Conservation (phyloP, 2,888 invertebrate genomes). For the Hyles lineata region DNA sequence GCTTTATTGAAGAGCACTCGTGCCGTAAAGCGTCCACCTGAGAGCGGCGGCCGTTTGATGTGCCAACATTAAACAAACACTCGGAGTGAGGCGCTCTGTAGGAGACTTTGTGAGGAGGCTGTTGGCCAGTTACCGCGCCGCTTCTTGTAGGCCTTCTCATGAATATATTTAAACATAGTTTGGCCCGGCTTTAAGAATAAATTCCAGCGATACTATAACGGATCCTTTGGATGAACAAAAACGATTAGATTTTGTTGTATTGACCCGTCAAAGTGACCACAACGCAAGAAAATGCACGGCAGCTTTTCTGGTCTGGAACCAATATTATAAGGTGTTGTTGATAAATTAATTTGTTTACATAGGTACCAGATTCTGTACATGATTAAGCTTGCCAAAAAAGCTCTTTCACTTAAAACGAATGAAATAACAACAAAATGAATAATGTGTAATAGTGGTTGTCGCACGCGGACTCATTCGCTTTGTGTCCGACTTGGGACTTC, state of each 20-base stretch:
- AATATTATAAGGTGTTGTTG: no score
- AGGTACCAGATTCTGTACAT: no score
- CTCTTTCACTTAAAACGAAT: no score
- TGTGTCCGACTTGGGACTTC: not conserved
- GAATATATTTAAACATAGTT: not conserved
- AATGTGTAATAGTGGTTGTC: not conserved
- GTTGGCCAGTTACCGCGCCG: no score
- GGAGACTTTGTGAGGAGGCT: not conserved
- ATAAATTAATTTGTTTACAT: no score
- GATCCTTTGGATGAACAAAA: not conserved
- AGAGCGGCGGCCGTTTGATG: not conserved
- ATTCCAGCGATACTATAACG: not conserved
- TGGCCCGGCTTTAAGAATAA: not conserved
- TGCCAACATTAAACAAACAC: slow-evolving; percentile 13
- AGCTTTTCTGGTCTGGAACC: no score
- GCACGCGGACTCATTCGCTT: not conserved
- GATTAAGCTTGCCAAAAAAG: no score
- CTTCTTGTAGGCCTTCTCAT: not conserved
- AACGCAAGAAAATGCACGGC: no score
- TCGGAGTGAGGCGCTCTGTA: not conserved
- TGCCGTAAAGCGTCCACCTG: not conserved
- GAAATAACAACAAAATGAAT: no score
- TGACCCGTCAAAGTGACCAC: no score
- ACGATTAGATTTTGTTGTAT: not conserved
- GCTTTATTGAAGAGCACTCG: not conserved